Percentiles rank a stretch among this genome's conserved stretches.
These are phyloP conservation scores for Bungarus multicinctus DNA, from an alignment of 2,113 vertebrate genomes.

Conservation along the genomic window DNA sequence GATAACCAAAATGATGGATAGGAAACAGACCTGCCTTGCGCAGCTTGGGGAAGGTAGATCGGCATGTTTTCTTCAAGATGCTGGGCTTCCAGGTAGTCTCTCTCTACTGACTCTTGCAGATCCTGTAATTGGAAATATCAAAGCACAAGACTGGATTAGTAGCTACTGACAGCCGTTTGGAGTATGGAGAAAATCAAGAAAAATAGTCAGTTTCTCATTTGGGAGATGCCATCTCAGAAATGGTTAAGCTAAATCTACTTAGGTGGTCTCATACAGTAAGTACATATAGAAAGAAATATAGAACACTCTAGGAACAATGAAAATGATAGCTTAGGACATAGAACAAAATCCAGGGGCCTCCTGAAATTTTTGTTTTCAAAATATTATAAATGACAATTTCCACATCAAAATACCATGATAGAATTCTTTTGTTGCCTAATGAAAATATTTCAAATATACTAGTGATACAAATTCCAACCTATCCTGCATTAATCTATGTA, in stretches of 20 bases:
- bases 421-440: background rate
- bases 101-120: conserved; percentile 48
- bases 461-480: background rate
- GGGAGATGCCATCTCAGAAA: background rate
- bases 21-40: conserved; percentile 51
- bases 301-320: background rate
- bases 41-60: conserved; percentile 42
- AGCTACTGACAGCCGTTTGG: accelerated
- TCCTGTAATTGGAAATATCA: conserved; percentile 55
- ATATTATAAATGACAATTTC: background rate
- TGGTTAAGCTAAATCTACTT: background rate
- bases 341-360: background rate
- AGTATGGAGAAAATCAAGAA: background rate
- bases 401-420: background rate
- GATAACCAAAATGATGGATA: background rate
- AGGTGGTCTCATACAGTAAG: background rate
- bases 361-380: background rate
- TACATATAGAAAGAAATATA: background rate
- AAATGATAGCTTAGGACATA: background rate
- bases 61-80: conserved; percentile 63
- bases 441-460: background rate
- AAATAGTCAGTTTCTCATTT: background rate
- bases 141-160: background rate
- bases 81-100: conserved; percentile 39
- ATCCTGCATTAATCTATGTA: background rate